Conservation (phyloP, 1,140 invertebrate genomes). For the Caenorhabditis tropicalis region DNA sequence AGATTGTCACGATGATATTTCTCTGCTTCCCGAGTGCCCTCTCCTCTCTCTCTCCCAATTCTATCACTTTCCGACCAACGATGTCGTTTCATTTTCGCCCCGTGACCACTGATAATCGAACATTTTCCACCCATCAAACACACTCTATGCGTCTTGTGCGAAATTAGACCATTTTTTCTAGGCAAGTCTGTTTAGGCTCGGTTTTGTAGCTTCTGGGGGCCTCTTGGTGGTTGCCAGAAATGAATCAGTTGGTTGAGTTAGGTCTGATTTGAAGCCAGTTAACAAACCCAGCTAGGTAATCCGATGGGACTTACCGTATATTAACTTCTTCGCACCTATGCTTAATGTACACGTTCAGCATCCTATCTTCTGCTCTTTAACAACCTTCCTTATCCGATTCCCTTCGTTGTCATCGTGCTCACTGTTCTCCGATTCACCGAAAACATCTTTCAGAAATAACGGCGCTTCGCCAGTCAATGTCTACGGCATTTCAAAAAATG, state of each 20-base stretch:
- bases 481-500: slow-evolving; percentile 36
- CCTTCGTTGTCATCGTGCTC: neutral
- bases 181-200: neutral
- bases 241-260: neutral
- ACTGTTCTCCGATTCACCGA: neutral
- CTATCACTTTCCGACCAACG: neutral
- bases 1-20: slow-evolving; percentile 42
- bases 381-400: neutral
- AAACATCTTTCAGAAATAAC: slow-evolving; percentile 23
- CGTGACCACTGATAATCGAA: slow-evolving; percentile 41
- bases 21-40: neutral
- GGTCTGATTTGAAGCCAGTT: no score
- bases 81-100: neutral
- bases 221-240: neutral
- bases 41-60: neutral
- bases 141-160: no score
- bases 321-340: neutral
- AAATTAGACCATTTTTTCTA: neutral
- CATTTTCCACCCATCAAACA: no score
- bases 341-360: neutral
- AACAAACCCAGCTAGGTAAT: neutral
- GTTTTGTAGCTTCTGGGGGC: neutral
- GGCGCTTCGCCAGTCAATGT: slow-evolving; percentile 25
- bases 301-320: neutral
- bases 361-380: neutral